These are phyloP conservation scores for Laterallus jamaicensis DNA, from an alignment of 2,113 vertebrate genomes.

Conservation along the genomic window DNA sequence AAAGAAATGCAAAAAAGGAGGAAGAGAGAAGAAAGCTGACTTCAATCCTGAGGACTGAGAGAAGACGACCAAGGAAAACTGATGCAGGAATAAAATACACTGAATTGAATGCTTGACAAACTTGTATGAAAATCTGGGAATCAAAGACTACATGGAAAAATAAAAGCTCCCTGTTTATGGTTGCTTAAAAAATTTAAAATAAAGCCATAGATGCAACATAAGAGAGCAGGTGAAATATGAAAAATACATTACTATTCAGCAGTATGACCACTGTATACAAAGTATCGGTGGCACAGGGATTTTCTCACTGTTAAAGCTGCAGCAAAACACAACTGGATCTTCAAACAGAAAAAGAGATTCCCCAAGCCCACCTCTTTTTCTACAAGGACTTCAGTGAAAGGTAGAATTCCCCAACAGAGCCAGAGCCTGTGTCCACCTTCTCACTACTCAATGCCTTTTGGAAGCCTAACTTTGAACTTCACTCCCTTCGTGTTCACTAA, in stretches of 20 bases:
- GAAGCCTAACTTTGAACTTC: background rate
- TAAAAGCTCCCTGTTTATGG: background rate
- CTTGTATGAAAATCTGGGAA: background rate
- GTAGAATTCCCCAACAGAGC: background rate
- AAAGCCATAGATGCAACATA: background rate
- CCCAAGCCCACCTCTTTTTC: background rate
- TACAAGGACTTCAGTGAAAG: background rate
- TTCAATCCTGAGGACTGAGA: background rate
- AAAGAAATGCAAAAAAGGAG: background rate
- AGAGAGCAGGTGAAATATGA: background rate
- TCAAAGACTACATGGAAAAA: background rate
- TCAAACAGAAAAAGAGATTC: background rate
- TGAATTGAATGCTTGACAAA: background rate
- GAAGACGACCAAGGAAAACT: background rate
- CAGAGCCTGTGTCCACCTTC: background rate
- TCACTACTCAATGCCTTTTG: background rate
- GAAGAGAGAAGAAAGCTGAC: background rate
- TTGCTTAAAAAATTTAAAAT: background rate
- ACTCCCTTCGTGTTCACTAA: background rate
- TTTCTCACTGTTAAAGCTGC: background rate
- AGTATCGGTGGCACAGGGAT: background rate
- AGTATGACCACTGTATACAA: background rate
- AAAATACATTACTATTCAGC: background rate
- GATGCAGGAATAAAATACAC: background rate
- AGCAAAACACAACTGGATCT: background rate